Evolutionary conservation across 2,888 invertebrate genomes (phyloP).

Genomic region (Mythimna lalbum): DNA sequence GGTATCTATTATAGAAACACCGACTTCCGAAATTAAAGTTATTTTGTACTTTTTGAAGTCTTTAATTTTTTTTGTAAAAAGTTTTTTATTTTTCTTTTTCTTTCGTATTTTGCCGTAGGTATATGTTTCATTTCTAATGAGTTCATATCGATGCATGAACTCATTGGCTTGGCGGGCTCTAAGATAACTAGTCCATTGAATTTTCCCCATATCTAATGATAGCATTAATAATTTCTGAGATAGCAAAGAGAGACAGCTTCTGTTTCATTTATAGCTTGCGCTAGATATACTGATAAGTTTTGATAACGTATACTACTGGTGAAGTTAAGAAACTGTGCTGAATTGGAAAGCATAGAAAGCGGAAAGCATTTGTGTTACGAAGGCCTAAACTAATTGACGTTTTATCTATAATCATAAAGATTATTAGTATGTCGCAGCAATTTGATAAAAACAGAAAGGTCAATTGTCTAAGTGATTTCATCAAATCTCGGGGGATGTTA

Average conservation of each 20-base stretch:
- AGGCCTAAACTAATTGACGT: too few relatives aligned
- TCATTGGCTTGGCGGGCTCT: too few relatives aligned
- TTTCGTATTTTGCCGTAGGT: not conserved
- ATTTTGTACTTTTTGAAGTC: too few relatives aligned
- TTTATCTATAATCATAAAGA: too few relatives aligned
- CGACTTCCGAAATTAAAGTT: too few relatives aligned
- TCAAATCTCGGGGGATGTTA: too few relatives aligned
- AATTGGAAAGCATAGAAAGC: conserved; percentile 31
- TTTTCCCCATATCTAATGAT: conserved; percentile 46
- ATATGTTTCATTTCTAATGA: not conserved
- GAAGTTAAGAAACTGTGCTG: conserved; percentile 11
- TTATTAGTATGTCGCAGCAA: too few relatives aligned
- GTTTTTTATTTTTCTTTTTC: not conserved
- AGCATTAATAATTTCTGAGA: conserved; percentile 50
- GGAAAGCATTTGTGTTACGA: not conserved
- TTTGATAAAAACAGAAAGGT: too few relatives aligned
- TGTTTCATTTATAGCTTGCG: conserved; percentile 32
- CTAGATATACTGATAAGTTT: conserved; percentile 32
- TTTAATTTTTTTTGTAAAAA: too few relatives aligned
- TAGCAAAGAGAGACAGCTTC: conserved; percentile 34
- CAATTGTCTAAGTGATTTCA: too few relatives aligned
- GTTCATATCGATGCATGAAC: not conserved
- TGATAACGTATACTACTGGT: conserved; percentile 23
- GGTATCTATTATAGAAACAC: too few relatives aligned
- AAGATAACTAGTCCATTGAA: conserved; percentile 21